These are phyloP conservation scores for Cetoscarus ocellatus DNA, from an alignment of 2,797 vertebrate species.

Conservation along the genomic window DNA sequence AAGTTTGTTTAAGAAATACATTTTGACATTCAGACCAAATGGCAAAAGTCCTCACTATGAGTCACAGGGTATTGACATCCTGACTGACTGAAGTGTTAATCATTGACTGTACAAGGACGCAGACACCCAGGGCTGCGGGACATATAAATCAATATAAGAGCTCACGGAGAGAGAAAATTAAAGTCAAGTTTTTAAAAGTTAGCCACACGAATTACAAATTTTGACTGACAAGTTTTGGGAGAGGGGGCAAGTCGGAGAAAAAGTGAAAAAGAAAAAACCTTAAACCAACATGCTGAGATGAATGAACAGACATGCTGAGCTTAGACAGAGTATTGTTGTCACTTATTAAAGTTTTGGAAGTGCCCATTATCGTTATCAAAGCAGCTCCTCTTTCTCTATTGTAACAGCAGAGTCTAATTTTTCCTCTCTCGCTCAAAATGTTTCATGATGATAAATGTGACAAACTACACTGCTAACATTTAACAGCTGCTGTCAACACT, in stretches of 20 bases:
- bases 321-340: constrained; percentile 5
- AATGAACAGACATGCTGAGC: not conserved
- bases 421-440: too few species aligned
- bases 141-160: constrained; percentile 45
- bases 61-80: constrained; percentile 39
- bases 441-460: too few species aligned
- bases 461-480: too few species aligned
- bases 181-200: constrained; percentile 27
- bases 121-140: constrained; percentile 32
- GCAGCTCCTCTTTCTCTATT: not conserved
- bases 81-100: constrained; percentile 65
- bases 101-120: constrained; percentile 57
- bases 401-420: not conserved
- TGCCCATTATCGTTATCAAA: not conserved
- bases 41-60: constrained; percentile 30
- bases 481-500: not conserved
- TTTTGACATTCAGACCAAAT: constrained; percentile 14
- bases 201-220: constrained; percentile 12
- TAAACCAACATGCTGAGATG: not conserved
- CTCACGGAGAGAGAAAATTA: constrained; percentile 27
- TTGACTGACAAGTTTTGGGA: not conserved
- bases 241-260: not conserved
- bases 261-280: not conserved
- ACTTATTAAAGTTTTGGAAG: not conserved
- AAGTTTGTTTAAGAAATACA: constrained; percentile 9